phyloP scores from a whole-genome alignment of 2,888 invertebrate genomes.

The Pollenia labialis region DNA sequence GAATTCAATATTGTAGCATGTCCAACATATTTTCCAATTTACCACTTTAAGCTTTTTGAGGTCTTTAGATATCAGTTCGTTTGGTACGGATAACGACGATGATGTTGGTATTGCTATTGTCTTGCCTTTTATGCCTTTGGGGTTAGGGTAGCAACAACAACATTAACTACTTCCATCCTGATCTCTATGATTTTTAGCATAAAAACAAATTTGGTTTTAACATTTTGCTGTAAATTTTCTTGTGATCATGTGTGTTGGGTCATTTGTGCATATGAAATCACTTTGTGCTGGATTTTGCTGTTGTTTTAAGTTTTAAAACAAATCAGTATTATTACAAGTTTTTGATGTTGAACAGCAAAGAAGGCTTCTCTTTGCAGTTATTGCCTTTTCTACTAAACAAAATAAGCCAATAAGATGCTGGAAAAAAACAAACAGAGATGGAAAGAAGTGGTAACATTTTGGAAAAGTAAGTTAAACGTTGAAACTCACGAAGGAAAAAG shows the following conservation, averaged over 20 bases:
- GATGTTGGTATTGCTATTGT: slow-evolving; percentile 19
- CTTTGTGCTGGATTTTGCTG: slow-evolving; percentile 31
- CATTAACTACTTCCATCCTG: neutral
- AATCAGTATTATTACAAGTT: slow-evolving; percentile 64
- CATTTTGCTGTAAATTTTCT: neutral
- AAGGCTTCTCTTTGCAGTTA: neutral
- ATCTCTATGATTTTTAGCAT: slow-evolving; percentile 17
- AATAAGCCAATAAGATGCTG: slow-evolving; percentile 58
- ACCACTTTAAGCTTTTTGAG: slow-evolving; percentile 60
- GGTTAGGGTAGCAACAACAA: slow-evolving; percentile 45
- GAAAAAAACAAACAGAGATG: neutral
- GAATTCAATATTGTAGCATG: slow-evolving; percentile 52
- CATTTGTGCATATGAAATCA: slow-evolving; percentile 45
- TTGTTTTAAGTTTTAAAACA: slow-evolving; percentile 43
- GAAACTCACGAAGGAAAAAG: too few species aligned
- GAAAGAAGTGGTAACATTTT: neutral
- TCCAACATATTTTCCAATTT: slow-evolving; percentile 69
- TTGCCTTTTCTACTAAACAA: slow-evolving; percentile 12
- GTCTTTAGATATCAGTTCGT: neutral
- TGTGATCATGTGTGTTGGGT: slow-evolving; percentile 25
- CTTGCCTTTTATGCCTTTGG: slow-evolving; percentile 52
- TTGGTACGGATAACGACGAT: neutral
- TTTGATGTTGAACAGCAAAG: slow-evolving; percentile 41
- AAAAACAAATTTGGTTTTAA: slow-evolving; percentile 41
- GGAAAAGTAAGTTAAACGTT: neutral